phyloP scores from a whole-genome alignment of 2,113 vertebrate species.

The Cervus canadensis region DNA sequence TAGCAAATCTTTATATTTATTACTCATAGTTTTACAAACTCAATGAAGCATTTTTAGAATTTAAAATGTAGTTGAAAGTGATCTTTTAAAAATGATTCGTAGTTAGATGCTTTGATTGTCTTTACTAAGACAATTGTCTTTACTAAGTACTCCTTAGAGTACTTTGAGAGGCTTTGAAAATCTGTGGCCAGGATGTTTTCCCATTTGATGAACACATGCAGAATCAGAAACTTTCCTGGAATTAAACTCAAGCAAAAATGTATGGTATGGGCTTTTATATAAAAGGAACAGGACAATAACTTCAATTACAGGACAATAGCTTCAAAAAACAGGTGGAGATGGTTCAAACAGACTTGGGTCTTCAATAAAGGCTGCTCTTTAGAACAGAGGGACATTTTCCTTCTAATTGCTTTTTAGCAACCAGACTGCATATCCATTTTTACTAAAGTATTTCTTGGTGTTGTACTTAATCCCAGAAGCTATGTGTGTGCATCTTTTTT shows the following conservation, averaged over 20 bases:
- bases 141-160: not conserved
- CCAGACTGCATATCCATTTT: not conserved
- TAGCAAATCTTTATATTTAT: not conserved
- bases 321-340: not conserved
- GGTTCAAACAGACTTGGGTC: not conserved
- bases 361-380: not conserved
- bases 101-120: not conserved
- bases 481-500: not conserved
- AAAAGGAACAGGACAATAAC: not conserved
- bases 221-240: not conserved
- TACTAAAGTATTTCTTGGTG: not conserved
- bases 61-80: not conserved
- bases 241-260: not conserved
- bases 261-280: not conserved
- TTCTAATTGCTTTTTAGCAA: not conserved
- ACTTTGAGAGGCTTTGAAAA: not conserved
- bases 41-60: not conserved
- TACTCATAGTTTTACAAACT: not conserved
- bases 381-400: not conserved
- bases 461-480: not conserved
- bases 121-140: not conserved
- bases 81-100: not conserved
- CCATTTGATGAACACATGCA: not conserved
- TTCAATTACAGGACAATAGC: not conserved
- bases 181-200: not conserved